A percentile compares a stretch with the other conserved stretches of the same genome.
phyloP scores from a whole-genome alignment of 2,113 vertebrate species.

The Elaphurus davidianus region DNA sequence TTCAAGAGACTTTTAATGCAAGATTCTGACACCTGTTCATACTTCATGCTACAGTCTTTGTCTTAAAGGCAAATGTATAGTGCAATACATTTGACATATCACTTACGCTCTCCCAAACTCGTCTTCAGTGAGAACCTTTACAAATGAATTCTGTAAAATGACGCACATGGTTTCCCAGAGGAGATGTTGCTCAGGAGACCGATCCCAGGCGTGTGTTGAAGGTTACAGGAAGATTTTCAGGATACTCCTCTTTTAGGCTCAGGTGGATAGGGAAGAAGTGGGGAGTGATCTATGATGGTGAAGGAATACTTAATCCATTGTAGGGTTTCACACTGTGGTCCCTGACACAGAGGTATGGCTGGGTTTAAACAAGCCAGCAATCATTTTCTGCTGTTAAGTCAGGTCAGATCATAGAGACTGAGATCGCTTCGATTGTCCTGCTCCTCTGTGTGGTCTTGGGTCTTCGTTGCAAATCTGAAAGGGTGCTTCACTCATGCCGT shows the following conservation, averaged over 20 bases:
- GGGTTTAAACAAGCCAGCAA: not conserved
- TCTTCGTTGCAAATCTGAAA: not conserved
- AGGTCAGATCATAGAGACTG: not conserved
- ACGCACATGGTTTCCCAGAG: slow-evolving; percentile 11
- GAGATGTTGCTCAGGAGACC: not conserved
- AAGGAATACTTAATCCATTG: not conserved
- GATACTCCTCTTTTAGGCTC: not conserved
- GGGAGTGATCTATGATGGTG: not conserved
- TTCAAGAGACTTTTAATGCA: not conserved
- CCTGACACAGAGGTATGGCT: not conserved
- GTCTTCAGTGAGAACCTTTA: not conserved
- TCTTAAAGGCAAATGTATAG: slow-evolving; percentile 17
- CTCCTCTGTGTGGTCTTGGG: not conserved
- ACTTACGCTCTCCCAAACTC: not conserved
- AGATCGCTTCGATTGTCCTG: not conserved
- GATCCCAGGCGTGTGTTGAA: not conserved
- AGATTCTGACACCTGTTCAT: not conserved
- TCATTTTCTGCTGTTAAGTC: not conserved
- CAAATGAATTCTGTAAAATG: slow-evolving; percentile 39
- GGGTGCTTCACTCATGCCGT: not conserved
- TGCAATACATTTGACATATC: not conserved
- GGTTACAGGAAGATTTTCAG: slow-evolving; percentile 13
- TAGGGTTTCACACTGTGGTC: not conserved
- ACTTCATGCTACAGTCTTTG: not conserved
- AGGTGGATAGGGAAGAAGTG: not conserved